Base-by-base conservation (phyloP, 2,113 vertebrate species). In the Agapornis roseicollis region DNA sequence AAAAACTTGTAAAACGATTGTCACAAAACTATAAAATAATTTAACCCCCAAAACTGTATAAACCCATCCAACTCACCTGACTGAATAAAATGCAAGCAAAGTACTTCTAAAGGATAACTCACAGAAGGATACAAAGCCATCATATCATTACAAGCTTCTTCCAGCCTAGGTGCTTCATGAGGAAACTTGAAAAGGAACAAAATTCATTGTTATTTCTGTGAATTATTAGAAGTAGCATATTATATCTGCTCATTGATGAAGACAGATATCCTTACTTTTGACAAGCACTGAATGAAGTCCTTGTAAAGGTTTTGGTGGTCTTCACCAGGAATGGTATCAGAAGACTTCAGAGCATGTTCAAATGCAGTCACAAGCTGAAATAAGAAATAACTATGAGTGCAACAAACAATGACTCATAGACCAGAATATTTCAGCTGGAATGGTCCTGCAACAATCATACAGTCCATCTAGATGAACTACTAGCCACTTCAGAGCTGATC, bases 311-410 rank as follows among this genome's bases (percentile, higher is more conserved):
- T 97, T 92, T 97, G 97, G 88, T 99, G 99, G 47, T 98, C 98
- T 80, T 99, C 99, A 97, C 98, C 97, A 52, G 99, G 99, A 50
- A 98, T 61, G 29, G 96, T 61, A 17, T 98, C 97, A 47, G 97
- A 96, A 64, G 99, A 98, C 47, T 63, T 85, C 93, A 99, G 65
- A 1, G 98, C 98, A 80, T 98, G 98, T 93, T 99, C 99, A 98
- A 99, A 99, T 2, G 99, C 99, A 93, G 97, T 98, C 92, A 99
- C 96, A 91, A 99, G 97, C 99, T 99, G 96, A 93, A 98, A 97
- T 41, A 82, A 95, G 44, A 58, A 85, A 88, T 73, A 63, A 85
- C 19, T 31, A 90, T 18, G n/a, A 95, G 8, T n/a, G 24, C 11
- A 77, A 86, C 24, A 76, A 93, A 50, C 5, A 72, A 27, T 6